Percentiles rank a stretch among this genome's conserved stretches.
Conservation (phyloP, 2,113 vertebrate genomes). For the Ranitomeya imitator region DNA sequence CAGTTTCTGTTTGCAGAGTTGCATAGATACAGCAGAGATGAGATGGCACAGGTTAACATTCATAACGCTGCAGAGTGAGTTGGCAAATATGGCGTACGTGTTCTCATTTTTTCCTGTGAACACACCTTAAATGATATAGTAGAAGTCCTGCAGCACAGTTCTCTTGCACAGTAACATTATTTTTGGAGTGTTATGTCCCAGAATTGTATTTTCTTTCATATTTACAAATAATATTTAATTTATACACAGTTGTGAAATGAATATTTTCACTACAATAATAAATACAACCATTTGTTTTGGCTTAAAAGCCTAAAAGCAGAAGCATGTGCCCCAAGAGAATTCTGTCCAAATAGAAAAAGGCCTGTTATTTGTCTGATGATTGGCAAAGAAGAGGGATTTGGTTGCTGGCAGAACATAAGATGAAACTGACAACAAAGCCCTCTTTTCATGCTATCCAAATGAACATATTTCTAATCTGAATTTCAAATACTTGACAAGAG, state of each 20-base stretch:
- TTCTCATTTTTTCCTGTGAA: background rate
- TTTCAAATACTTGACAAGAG: slow-evolving; percentile 86
- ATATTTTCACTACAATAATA: slow-evolving; percentile 30
- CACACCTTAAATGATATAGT: background rate
- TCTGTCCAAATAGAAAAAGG: slow-evolving; percentile 63
- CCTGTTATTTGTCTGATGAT: slow-evolving; percentile 74
- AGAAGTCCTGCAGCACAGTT: background rate
- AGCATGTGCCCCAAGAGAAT: slow-evolving; percentile 68
- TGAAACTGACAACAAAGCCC: slow-evolving; percentile 81
- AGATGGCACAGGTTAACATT: too few relatives aligned
- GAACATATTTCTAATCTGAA: slow-evolving; percentile 88
- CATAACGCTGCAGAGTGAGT: too few relatives aligned
- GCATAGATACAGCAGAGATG: too few relatives aligned
- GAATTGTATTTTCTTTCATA: background rate
- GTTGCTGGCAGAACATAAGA: slow-evolving; percentile 79
- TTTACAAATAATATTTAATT: slow-evolving; percentile 17
- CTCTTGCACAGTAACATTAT: background rate
- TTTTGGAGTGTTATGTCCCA: too few relatives aligned
- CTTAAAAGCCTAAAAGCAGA: slow-evolving; percentile 67
- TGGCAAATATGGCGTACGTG: too few relatives aligned
- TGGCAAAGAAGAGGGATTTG: slow-evolving; percentile 73
- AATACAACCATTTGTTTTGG: slow-evolving; percentile 56
- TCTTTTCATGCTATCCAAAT: slow-evolving; percentile 83
- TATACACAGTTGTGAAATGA: slow-evolving; percentile 14
- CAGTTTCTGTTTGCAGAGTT: too few relatives aligned